phyloP scores from a whole-genome alignment of 2,113 vertebrate genomes.

The Burhinus oedicnemus region DNA sequence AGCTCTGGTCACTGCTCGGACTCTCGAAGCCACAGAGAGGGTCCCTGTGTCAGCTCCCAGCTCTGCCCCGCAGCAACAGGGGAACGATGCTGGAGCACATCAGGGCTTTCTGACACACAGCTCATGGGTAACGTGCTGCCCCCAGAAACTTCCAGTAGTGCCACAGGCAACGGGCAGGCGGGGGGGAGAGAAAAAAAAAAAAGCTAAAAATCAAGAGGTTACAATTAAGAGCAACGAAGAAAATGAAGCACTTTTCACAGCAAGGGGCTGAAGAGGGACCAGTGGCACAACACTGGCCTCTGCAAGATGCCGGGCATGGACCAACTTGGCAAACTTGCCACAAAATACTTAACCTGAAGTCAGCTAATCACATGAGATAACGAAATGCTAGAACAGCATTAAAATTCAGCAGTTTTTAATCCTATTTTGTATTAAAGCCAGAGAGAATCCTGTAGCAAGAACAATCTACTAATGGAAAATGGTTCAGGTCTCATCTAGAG shows the following conservation, averaged over 20 bases:
- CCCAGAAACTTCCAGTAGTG: background rate
- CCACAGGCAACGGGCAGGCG: background rate
- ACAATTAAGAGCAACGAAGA: background rate
- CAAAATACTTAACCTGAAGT: background rate
- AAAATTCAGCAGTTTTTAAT: background rate
- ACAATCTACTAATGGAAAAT: background rate
- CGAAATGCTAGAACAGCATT: background rate
- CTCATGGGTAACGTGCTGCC: fast-evolving
- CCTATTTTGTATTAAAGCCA: background rate
- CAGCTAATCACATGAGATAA: background rate
- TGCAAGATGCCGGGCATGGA: fast-evolving
- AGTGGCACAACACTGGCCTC: fast-evolving
- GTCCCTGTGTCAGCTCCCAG: background rate
- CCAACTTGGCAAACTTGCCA: background rate
- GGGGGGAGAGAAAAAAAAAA: background rate
- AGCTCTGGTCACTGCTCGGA: background rate
- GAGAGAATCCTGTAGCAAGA: background rate
- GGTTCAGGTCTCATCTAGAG: background rate
- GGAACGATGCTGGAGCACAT: fast-evolving
- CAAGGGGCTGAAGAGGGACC: background rate
- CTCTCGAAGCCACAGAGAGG: fast-evolving
- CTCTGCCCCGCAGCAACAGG: background rate
- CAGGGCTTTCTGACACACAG: background rate
- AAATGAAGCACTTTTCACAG: background rate
- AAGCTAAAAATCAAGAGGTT: background rate